Base-by-base conservation (phyloP, 2,888 invertebrate species). In the Archips crataeganus region DNA sequence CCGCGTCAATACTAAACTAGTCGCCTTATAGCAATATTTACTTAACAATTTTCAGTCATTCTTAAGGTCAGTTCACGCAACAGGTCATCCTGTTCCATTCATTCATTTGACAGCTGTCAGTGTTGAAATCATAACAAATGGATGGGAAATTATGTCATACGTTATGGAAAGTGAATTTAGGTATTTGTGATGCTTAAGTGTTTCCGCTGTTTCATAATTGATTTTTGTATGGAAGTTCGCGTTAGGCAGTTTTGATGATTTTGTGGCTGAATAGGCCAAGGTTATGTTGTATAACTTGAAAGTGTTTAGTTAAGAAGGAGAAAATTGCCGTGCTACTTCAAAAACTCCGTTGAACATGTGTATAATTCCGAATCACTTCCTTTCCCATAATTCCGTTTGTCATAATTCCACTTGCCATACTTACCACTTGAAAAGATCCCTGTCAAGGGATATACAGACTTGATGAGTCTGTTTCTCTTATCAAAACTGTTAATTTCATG, bases 101-200 rank as follows among this genome's bases (percentile, higher is more conserved):
- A 42, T 15, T 34, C 47, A 32, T 73, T 69, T 73, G 73, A 73
- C 73, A 73, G 68, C 63, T 63, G 66, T 61, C 67, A 68, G 68
- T 73, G 63, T 59, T 42, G 70, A 70, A 70, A 70, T 70, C 59
- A 73, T 73, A 73, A 72, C 73, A 73, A 69, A 73, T 64, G 73
- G 51, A 67, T 49, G 64, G 13, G 51, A 65, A 70, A 42, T 74
- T 69, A 70, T 61, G 61, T 65, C 69, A 70, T 61, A 69, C 64
- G 51, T 67, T 68, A 68, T 74, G 65, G 64, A 74, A 74, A 74
- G 74, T 69, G 59, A 69, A 67, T 62, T 72, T 67, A 32, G 49
- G 57, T 11, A 32, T 63, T 13, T 62, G 13, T 11, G 47, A 39
- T 4, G 54, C 49, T 66, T 67, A 64, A 64, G 47, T 47, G 49